Evolutionary conservation across 2,888 invertebrate species (phyloP).

Genomic region (Xylocampa areola): DNA sequence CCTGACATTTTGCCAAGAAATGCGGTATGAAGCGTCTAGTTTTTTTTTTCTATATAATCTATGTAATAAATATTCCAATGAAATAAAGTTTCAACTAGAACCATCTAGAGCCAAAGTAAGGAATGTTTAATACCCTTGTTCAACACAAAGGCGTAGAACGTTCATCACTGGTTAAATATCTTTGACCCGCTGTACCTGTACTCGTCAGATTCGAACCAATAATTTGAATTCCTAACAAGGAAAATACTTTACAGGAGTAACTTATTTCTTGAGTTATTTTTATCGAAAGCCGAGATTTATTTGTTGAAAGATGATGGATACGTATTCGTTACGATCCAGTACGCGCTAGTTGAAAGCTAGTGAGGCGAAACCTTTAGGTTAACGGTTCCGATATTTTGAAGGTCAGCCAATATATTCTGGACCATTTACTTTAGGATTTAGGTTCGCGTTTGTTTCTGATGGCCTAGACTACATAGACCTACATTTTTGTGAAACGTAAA

Average conservation of each 20-base stretch:
- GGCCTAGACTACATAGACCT: background rate
- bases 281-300: background rate
- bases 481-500: background rate
- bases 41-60: too few species aligned
- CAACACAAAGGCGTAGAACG: too few species aligned
- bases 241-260: conserved; percentile 7
- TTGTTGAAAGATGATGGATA: conserved; percentile 18
- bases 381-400: conserved; percentile 26
- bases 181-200: too few species aligned
- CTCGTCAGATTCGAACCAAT: too few species aligned
- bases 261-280: background rate
- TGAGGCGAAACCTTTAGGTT: conserved; percentile 11
- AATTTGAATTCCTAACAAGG: too few species aligned
- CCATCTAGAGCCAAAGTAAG: too few species aligned
- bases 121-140: too few species aligned
- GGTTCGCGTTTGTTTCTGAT: conserved; percentile 3
- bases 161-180: too few species aligned
- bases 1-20: too few species aligned
- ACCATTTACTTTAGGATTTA: conserved; percentile 23
- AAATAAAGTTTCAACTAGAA: too few species aligned
- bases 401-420: conserved; percentile 14
- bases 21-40: too few species aligned
- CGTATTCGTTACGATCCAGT: conserved; percentile 14
- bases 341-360: conserved; percentile 24
- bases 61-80: too few species aligned